Base-by-base conservation (phyloP, 2,888 invertebrate species). In the Leptogaster cylindrica region DNA sequence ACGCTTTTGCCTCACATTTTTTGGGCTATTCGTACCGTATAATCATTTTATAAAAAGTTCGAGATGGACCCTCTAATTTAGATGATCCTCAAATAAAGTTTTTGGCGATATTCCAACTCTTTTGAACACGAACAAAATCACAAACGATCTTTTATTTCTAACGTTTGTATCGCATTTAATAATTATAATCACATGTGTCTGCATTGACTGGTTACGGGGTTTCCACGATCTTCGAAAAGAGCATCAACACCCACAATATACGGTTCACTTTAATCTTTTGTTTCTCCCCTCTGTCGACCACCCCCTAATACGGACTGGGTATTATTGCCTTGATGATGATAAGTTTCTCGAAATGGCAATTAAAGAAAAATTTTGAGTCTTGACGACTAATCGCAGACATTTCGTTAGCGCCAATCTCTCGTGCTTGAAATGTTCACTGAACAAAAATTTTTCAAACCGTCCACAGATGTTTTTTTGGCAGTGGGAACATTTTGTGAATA, bases 101-200 rank as follows among this genome's bases (percentile, higher is more conserved):
- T 64, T 61, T 44, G 16, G 61, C 41, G 44, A 48, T 64, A 48
- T n/a, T n/a, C n/a, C 55, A 5, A 36, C 36, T 55, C 33, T 23
- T n/a, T n/a, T n/a, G 18, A 16, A 18, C 48, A 63, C 28, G 63
- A 64, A 12, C 63, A 31, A 16, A 33, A n/a, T 23, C 25, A 27
- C 18, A 46, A 28, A 10, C 48, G 46, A 48, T 46, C 14, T 64
- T 14, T 64, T 64, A 61, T 67, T 64, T 69, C 52, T 65, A 63
- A 63, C 55, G 65, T 67, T 67, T 64, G 31, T 36, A 61, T 44
- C 44, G 27, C 46, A 31, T 63, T 61, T 69, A 67, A 69, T 69
- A 69, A 67, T 69, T 67, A 69, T 69, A 69, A 69, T 69, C 69
- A 69, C 69, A 69, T 69, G 65, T 65, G 69, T 61, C 69, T 64